Conservation (phyloP, 2,113 vertebrate genomes). For the Oreochromis aureus region DNA sequence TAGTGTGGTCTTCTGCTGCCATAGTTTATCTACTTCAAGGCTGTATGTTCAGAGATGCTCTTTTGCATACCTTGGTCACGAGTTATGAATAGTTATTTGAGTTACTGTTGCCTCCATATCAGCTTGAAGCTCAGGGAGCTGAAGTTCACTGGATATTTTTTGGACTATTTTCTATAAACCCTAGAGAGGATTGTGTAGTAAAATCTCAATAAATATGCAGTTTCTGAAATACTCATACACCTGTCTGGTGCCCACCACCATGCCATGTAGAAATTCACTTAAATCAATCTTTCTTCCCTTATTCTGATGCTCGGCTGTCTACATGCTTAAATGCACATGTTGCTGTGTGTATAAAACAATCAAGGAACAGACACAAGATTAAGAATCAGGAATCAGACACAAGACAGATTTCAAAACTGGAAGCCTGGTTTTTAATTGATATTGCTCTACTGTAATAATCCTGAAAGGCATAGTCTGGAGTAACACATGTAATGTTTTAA, state of each 20-base stretch:
- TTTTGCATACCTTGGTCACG: not conserved
- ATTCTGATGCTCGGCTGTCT: not conserved
- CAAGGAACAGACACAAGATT: not conserved
- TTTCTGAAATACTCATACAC: not conserved
- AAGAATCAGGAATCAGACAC: slow-evolving; percentile 60
- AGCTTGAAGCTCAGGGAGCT: not conserved
- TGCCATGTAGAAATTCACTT: not conserved
- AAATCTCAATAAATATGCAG: not conserved
- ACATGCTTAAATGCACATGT: not conserved
- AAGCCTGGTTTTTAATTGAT: slow-evolving; percentile 98
- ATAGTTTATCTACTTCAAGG: not conserved
- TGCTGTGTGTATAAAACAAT: not conserved
- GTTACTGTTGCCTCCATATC: not conserved
- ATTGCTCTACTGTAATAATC: slow-evolving; percentile 99
- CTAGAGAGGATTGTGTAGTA: not conserved
- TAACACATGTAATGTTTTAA: slow-evolving; percentile 97
- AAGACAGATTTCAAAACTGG: slow-evolving; percentile 81
- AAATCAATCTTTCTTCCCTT: not conserved
- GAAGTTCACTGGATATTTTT: not conserved
- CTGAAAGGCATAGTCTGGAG: slow-evolving; percentile 99
- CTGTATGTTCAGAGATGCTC: not conserved
- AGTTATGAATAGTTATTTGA: not conserved
- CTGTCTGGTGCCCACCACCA: not conserved
- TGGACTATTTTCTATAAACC: not conserved
- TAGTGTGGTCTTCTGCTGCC: not conserved